Conservation (phyloP, 2,888 invertebrate species). For the Gymnocheta viridis region DNA sequence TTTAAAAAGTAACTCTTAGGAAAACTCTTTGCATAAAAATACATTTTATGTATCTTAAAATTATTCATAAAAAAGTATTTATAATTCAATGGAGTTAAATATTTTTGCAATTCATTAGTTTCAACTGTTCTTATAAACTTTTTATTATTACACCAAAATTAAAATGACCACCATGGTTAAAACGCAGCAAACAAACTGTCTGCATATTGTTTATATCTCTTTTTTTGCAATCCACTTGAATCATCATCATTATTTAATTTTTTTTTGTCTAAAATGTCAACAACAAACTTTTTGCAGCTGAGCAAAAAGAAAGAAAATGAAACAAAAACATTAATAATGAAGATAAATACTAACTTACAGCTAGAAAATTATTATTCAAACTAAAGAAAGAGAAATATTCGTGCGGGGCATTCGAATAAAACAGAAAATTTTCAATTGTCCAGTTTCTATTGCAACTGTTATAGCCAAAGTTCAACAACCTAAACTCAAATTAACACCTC, state of each 20-base stretch:
- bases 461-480: not conserved
- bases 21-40: not conserved
- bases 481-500: not conserved
- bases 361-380: constrained; percentile 1
- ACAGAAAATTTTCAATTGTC: not conserved
- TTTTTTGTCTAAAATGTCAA: constrained; percentile 35
- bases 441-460: not conserved
- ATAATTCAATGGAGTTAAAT: not conserved
- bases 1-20: not conserved
- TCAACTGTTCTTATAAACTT: not conserved
- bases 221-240: not conserved
- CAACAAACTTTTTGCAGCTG: constrained; percentile 26
- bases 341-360: constrained; percentile 41
- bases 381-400: not conserved
- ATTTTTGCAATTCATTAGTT: not conserved
- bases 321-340: constrained; percentile 17
- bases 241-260: not conserved
- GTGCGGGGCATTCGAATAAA: not conserved
- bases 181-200: not conserved
- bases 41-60: not conserved
- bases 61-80: too few species aligned
- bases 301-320: not conserved
- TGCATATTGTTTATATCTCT: not conserved
- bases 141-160: too few species aligned
- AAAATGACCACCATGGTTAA: not conserved